Percentiles rank a stretch among this genome's conserved stretches.
These are phyloP conservation scores for Hippocampus comes DNA, from an alignment of 2,113 vertebrate species.

Conservation along the genomic window DNA sequence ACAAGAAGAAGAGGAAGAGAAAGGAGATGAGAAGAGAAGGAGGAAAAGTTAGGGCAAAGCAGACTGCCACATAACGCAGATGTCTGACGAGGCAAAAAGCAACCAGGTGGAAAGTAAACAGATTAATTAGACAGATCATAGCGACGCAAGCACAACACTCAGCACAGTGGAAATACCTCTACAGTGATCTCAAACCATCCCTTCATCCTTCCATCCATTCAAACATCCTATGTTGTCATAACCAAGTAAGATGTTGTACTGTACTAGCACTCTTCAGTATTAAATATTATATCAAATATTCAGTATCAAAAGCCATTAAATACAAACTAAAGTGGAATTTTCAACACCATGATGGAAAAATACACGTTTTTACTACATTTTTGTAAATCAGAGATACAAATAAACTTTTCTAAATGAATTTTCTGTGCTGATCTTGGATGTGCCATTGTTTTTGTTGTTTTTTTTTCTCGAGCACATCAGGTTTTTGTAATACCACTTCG, in stretches of 20 bases:
- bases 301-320: too few relatives aligned
- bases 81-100: background rate
- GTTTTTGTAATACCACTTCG: too few relatives aligned
- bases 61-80: background rate
- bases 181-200: background rate
- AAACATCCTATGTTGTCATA: background rate
- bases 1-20: background rate
- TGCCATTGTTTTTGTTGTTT: too few relatives aligned
- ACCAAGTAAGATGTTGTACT: too few relatives aligned
- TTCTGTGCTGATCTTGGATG: too few relatives aligned
- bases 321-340: background rate
- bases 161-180: background rate
- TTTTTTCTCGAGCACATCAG: too few relatives aligned
- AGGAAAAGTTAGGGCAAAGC: background rate
- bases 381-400: too few relatives aligned
- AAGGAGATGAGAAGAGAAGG: background rate
- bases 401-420: too few relatives aligned
- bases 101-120: constrained; percentile 4
- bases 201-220: background rate
- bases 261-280: too few relatives aligned
- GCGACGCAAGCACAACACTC: background rate
- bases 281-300: too few relatives aligned
- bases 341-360: background rate
- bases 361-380: too few relatives aligned
- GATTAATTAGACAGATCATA: background rate